Evolutionary conservation across 2,888 invertebrate species (phyloP).

Genomic region (Lysandra coridon): DNA sequence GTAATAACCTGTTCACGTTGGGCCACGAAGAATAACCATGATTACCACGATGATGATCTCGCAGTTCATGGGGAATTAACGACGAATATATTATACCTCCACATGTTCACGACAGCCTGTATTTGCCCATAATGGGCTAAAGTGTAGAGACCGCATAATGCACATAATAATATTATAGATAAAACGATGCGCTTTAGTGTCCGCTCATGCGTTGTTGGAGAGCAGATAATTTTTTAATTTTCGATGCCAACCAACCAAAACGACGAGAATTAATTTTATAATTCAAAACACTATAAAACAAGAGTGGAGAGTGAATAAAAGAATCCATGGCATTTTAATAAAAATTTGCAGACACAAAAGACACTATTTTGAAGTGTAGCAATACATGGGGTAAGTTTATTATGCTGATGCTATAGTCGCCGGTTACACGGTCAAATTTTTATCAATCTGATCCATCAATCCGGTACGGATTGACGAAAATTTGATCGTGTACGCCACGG

Average conservation of each 20-base stretch:
- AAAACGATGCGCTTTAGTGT: not conserved
- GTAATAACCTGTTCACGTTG: no score
- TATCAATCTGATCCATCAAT: no score
- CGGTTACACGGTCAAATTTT: no score
- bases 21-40: no score
- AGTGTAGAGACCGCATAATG: not conserved
- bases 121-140: no score
- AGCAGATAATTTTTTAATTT: not conserved
- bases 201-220: not conserved
- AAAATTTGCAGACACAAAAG: no score
- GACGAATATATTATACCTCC: no score
- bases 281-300: not conserved
- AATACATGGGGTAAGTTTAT: not conserved
- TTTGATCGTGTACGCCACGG: no score
- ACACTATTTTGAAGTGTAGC: not conserved
- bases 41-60: no score
- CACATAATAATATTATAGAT: not conserved
- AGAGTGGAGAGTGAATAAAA: not conserved
- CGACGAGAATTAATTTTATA: not conserved
- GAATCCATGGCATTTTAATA: not conserved
- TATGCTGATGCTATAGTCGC: not conserved
- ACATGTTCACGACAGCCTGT: no score
- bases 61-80: no score
- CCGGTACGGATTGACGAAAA: no score
- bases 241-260: not conserved